phyloP scores from a whole-genome alignment of 2,797 vertebrate genomes.

The Benthosema pterotum region DNA sequence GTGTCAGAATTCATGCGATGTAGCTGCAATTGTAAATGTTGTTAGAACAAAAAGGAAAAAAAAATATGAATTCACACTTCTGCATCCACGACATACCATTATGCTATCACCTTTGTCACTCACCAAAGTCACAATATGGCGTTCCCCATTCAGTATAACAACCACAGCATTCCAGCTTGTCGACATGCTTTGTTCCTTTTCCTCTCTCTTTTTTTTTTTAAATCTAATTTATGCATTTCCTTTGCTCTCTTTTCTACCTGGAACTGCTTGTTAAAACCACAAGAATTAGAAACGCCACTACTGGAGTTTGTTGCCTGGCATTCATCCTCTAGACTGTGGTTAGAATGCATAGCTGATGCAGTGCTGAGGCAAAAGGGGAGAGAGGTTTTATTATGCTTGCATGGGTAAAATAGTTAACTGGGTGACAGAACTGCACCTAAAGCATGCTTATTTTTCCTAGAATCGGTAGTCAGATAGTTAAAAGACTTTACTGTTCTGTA shows the following conservation, averaged over 20 bases:
- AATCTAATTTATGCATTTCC: constrained; percentile 29
- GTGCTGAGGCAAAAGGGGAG: constrained; percentile 69
- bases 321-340: constrained; percentile 74
- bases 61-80: constrained; percentile 32
- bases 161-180: constrained; percentile 49
- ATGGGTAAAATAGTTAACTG: constrained; percentile 87
- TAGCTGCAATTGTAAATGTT: constrained; percentile 48
- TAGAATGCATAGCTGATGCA: constrained; percentile 76
- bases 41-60: constrained; percentile 14
- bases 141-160: constrained; percentile 29
- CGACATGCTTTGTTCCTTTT: constrained; percentile 46
- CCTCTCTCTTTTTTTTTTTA: constrained; percentile 22
- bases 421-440: constrained; percentile 81
- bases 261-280: constrained; percentile 72
- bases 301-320: constrained; percentile 78
- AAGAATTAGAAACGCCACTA: constrained; percentile 71
- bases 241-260: constrained; percentile 51
- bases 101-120: constrained; percentile 25
- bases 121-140: constrained; percentile 25
- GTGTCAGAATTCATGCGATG: constrained; percentile 64
- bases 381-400: constrained; percentile 84
- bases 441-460: constrained; percentile 88
- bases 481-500: constrained; percentile 81
- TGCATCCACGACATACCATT: constrained; percentile 50
- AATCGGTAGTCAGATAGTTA: constrained; percentile 83